Evolutionary conservation across 2,888 invertebrate genomes (phyloP), one percentile per base, ranked within the genome.

Genomic region (Bugulina stolonifera): DNA sequence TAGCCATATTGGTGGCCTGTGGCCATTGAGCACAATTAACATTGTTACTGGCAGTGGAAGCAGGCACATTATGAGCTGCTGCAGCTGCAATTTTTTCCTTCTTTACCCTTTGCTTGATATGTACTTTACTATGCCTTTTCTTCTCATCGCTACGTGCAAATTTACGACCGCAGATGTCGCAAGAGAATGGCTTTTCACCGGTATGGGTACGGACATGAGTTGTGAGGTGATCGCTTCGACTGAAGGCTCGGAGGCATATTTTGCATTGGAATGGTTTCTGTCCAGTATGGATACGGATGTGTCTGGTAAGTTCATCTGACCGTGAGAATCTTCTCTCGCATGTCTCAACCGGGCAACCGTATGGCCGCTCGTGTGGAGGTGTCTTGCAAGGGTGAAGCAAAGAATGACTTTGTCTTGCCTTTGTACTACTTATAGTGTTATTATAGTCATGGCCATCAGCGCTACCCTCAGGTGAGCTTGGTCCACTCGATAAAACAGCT

Each of bases 131-230:
- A 87, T 99, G 99, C 75, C 99, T 89, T 86, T 99, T 99, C 88
- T 98, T 96, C 87, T 99, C 99, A 86, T 99, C 99, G 78, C 94
- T 95, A 75, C 98, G 89, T 72, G 99, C 99, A 85, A 99, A 99
- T 86, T 97, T 97, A 25, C 99, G 89, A 0, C 96, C 97, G 87
- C 99, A 99, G 73, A 94, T 91, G 85, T 98, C 97, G 86, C 99
- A 99, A 72, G 93, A 92, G 87, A 99, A 99, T 29, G 99, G 99
- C 82, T 99, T 99, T 85, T 99, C 99, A 23, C 87, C 87, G 89
- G 88, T 97, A 92, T 82, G 98, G 90, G 83, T 88, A 35, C 98
- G 89, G 75, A 98, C 94, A 87, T 99, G 99, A 76, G 99, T 99
- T 81, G 99, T 99, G 76, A 99, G 88, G 86, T 99, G 99, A 85